Evolutionary conservation across 2,797 vertebrate species (phyloP).

Genomic region (Chrysocyon brachyurus): DNA sequence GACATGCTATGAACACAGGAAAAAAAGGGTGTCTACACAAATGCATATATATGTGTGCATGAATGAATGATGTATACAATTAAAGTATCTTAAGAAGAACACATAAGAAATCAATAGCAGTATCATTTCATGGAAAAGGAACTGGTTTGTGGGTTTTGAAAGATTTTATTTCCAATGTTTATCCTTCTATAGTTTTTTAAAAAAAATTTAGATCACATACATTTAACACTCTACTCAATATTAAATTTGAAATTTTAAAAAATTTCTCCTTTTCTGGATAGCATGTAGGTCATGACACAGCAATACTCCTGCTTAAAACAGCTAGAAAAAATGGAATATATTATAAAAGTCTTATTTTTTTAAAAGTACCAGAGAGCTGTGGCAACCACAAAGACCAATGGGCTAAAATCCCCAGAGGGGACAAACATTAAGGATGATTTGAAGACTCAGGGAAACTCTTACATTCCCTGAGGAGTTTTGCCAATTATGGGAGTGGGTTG

Average conservation of each 20-base stretch:
- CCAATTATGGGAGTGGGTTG: neutral
- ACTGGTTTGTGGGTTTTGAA: neutral
- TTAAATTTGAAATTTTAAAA: neutral
- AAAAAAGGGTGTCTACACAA: neutral
- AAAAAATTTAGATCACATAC: neutral
- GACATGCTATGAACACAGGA: neutral
- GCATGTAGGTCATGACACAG: neutral
- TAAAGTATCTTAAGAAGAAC: neutral
- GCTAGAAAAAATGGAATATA: neutral
- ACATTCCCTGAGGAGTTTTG: neutral
- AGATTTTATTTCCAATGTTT: neutral
- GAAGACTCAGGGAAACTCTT: neutral
- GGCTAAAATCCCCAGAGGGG: neutral
- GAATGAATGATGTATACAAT: neutral
- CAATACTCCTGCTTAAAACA: neutral
- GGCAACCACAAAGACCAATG: neutral
- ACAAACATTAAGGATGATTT: neutral
- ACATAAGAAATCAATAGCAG: neutral
- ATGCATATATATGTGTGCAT: neutral
- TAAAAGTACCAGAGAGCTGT: neutral
- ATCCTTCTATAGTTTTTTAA: neutral
- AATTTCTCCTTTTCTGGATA: neutral
- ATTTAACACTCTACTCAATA: conserved; percentile 23
- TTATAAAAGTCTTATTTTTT: neutral
- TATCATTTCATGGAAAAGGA: neutral